Percentiles rank a stretch among this genome's conserved stretches.
Conservation (phyloP, 1,140 invertebrate genomes). For the Hycleus phaleratus region DNA sequence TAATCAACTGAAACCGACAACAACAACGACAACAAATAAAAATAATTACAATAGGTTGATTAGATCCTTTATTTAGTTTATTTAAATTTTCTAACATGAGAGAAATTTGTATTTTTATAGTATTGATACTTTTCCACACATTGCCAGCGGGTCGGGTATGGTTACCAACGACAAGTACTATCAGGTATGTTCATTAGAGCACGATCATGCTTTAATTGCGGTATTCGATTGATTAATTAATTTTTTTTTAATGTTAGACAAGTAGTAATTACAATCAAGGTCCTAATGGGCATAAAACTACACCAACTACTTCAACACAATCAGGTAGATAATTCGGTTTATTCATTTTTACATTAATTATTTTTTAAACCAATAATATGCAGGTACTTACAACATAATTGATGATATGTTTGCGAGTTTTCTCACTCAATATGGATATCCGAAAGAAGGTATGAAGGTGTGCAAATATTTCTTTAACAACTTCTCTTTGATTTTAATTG, state of each 20-base stretch:
- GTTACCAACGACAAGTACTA: slow-evolving; percentile 11
- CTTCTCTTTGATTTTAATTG: slow-evolving; percentile 3
- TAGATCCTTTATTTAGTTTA: slow-evolving; percentile 12
- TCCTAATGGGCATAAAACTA: slow-evolving; percentile 17
- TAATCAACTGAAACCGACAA: slow-evolving; percentile 20
- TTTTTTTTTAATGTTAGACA: slow-evolving; percentile 9
- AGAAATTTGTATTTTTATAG: background rate
- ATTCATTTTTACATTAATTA: no score
- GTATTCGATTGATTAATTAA: background rate
- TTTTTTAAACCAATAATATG: background rate
- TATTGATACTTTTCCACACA: slow-evolving; percentile 15
- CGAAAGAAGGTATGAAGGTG: slow-evolving; percentile 27
- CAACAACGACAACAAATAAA: slow-evolving; percentile 6
- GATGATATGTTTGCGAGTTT: slow-evolving; percentile 33
- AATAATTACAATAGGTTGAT: slow-evolving; percentile 28
- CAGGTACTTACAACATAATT: slow-evolving; percentile 31
- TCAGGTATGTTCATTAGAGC: slow-evolving; percentile 2
- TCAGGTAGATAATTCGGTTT: slow-evolving; percentile 11
- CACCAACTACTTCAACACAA: background rate
- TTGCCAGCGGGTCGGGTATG: slow-evolving; percentile 3
- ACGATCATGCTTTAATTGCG: background rate
- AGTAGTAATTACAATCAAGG: slow-evolving; percentile 25
- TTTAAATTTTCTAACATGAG: no score
- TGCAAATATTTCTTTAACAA: slow-evolving; percentile 3
- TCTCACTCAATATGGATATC: slow-evolving; percentile 28